Percentiles rank a stretch among this genome's conserved stretches.
Conservation (phyloP, 2,888 invertebrate species). For the Drosophila setosimentum region DNA sequence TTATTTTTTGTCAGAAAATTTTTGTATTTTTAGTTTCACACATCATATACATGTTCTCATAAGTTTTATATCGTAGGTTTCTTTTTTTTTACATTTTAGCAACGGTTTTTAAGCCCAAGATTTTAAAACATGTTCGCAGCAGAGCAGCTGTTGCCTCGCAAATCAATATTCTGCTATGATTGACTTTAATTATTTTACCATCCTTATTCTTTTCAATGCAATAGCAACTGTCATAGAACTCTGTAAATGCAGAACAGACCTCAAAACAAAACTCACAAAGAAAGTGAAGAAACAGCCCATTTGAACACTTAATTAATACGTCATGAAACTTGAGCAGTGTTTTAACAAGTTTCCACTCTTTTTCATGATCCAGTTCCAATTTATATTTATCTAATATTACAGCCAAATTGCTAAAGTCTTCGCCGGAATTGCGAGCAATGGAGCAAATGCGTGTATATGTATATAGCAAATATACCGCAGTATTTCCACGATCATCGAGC, state of each 20-base stretch:
- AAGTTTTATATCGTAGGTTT: not conserved
- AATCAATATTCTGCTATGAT: conserved; percentile 94
- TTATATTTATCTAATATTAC: conserved; percentile 87
- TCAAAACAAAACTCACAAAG: conserved; percentile 98
- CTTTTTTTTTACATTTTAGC: conserved; percentile 88
- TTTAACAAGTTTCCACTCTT: conserved; percentile 98
- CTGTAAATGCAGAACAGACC: conserved; percentile 95
- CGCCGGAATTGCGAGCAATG: conserved; percentile 89
- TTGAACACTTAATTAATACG: conserved; percentile 91
- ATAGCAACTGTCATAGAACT: conserved; percentile 99
- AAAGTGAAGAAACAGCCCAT: conserved; percentile 93
- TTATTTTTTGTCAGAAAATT: not conserved
- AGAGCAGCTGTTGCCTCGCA: conserved; percentile 96
- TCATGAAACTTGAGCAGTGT: conserved; percentile 94
- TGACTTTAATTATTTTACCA: conserved; percentile 93
- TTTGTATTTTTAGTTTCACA: not conserved
- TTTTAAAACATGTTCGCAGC: conserved; percentile 94
- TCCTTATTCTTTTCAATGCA: conserved; percentile 96
- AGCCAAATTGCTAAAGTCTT: conserved; percentile 88
- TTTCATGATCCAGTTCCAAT: conserved; percentile 92
- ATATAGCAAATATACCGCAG: conserved; percentile 98
- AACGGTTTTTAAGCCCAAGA: conserved; percentile 96
- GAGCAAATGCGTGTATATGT: conserved; percentile 97
- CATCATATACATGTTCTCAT: not conserved
- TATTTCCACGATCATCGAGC: conserved; percentile 99